Evolutionary conservation across 2,797 vertebrate species (phyloP).

Genomic region (Rhinichthys osculus): DNA sequence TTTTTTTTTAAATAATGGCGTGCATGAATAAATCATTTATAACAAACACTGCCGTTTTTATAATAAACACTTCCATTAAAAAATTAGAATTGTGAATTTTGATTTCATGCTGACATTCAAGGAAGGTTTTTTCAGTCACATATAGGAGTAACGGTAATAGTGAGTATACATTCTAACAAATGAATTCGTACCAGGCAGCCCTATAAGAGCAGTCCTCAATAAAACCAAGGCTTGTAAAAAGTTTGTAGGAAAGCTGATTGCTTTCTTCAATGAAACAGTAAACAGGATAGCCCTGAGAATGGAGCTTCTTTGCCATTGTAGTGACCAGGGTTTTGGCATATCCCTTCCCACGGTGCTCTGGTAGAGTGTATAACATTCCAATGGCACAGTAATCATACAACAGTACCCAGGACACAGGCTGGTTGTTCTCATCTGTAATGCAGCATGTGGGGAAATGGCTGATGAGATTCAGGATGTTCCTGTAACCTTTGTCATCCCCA

Average conservation of each 20-base stretch:
- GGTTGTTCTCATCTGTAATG: conserved; percentile 65
- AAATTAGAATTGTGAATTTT: not conserved
- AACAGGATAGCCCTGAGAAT: conserved; percentile 67
- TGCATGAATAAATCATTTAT: not conserved
- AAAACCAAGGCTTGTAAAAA: conserved; percentile 73
- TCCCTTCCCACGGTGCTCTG: conserved; percentile 72
- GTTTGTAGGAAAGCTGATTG: conserved; percentile 67
- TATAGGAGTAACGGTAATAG: not conserved
- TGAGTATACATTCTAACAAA: not conserved
- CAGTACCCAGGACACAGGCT: conserved; percentile 72
- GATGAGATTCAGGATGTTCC: conserved; percentile 57
- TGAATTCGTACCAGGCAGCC: conserved; percentile 52
- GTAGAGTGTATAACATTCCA: conserved; percentile 69
- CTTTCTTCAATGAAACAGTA: conserved; percentile 74
- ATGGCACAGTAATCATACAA: conserved; percentile 68
- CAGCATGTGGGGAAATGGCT: conserved; percentile 69
- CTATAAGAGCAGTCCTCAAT: conserved; percentile 70
- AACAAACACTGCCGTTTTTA: not conserved
- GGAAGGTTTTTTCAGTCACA: not conserved
- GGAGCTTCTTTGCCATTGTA: conserved; percentile 66
- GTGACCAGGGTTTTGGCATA: conserved; percentile 70
- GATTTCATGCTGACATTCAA: not conserved
- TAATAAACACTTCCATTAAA: not conserved
- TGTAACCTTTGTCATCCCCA: conserved; percentile 57
- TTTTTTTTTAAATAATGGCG: not conserved